Evolutionary conservation across 2,113 vertebrate genomes (phyloP), one percentile per base, ranked within the genome.

Genomic region (Cichladusa arquata): DNA sequence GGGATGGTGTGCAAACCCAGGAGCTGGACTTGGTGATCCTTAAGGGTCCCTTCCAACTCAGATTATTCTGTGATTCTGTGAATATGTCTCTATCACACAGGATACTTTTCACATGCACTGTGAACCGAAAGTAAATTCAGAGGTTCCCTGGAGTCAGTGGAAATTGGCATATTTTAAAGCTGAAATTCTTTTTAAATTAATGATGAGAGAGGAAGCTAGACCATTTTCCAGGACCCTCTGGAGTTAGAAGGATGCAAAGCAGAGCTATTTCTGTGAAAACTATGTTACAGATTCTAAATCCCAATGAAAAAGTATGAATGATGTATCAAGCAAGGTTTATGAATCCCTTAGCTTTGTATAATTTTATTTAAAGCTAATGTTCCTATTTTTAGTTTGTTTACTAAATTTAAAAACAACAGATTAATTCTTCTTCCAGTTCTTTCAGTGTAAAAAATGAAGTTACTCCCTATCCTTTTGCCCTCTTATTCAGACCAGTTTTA

Each of bases 11-110:
- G 38, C 45, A 47, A 31, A 38, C 5, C 24, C 78, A 40, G 45
- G 11, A 47, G 20, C 0, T 67, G 47, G 28, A 74, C n/a, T 61
- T 1, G 0, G 6, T 34, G 45, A 34, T 40, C n/a, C 45, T 53
- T 22, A 9, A 14, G 38, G 16, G 5, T 22, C 6, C 24, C 24
- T 54, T 47, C 40, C 40, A 38, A 61, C 47, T 74, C 29, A 67
- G 54, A 8, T 40, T 54, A 40, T 31, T 74, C 29, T 51, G 10
- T 58, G 51, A n/a, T 66, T 81, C 36, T 74, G 24, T 53, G 29
- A 67, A 15, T 26, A 33, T 12, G 12, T 14, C 44, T 58, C 9
- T 69, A 3, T 81, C 78, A 65, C 36, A 65, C 36, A 44, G 36
- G 33, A 77, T 1, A 3, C 11, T 65, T 86, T 91, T 72, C 58